Percentiles rank a stretch among this genome's conserved stretches.
These are phyloP conservation scores for Cryptocephalus primarius DNA, from an alignment of 2,888 invertebrate species.

Conservation along the genomic window DNA sequence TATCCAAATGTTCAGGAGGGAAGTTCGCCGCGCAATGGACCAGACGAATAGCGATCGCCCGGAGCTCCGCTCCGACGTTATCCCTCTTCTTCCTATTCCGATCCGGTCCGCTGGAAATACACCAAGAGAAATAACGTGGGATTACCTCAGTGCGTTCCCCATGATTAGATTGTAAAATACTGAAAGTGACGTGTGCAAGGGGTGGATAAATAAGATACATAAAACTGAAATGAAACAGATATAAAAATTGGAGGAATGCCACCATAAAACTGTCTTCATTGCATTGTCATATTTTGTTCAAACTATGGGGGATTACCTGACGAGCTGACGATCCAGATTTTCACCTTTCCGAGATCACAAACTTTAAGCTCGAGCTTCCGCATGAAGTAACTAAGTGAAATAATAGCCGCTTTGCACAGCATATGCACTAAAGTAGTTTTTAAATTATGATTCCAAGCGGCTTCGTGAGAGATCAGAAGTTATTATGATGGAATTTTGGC, in stretches of 20 bases:
- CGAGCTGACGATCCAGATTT: not conserved
- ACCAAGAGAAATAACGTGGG: constrained; percentile 40
- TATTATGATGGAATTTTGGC: no score
- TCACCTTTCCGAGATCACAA: not conserved
- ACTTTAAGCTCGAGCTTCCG: not conserved
- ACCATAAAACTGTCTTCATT: constrained; percentile 29
- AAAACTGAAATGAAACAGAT: constrained; percentile 41
- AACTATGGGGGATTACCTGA: not conserved
- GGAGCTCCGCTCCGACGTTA: not conserved
- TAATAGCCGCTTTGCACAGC: no score
- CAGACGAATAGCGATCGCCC: constrained; percentile 1
- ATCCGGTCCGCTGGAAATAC: constrained; percentile 29
- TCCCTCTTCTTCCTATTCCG: not conserved
- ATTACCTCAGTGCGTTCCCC: constrained; percentile 42
- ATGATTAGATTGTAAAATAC: constrained; percentile 46
- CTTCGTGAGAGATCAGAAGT: no score
- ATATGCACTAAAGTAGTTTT: no score
- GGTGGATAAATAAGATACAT: constrained; percentile 42
- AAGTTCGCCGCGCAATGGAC: constrained; percentile 26
- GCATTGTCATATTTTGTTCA: not conserved
- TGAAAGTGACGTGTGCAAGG: constrained; percentile 41
- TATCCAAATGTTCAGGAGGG: constrained; percentile 35
- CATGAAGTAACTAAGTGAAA: no score
- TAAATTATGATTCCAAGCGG: no score
- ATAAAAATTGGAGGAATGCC: constrained; percentile 40